Evolutionary conservation across 2,113 vertebrate species (phyloP), one percentile per base, ranked within the genome.

Genomic region (Percopsis transmontana): DNA sequence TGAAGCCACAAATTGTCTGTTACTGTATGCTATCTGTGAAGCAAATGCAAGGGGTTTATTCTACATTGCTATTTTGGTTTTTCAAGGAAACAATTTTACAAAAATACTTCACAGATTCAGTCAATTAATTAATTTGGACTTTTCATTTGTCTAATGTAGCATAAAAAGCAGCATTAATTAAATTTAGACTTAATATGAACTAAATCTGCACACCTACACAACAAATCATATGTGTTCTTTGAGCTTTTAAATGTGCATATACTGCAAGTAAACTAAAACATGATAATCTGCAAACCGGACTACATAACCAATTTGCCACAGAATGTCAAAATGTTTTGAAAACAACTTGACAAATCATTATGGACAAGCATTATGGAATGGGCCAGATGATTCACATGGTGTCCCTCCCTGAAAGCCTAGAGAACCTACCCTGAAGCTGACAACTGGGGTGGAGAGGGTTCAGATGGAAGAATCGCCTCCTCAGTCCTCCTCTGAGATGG

Each of bases 351-450:
- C 65, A 82, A 70, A 66, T 74, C 82, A 54, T 77, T 67, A 88
- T 72, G 80, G 80, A 21, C 83, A 90, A 88, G 85, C 86, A 73
- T 81, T 79, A 87, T 81, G 82, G 62, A 48, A 67, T 76, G 68
- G 71, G 69, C 80, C 81, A 81, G 79, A 90, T 89, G 84, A 81
- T 53, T 83, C 47, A 76, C 81, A 86, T 83, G 75, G 62, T 61
- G 65, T 87, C 74, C 77, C 71, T 84, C 60, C 71, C 78, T 85
- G 66, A 58, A 87, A 87, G 83, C 80, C 85, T 86, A 77, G 1
- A 72, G 82, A 89, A 97, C 97, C 96, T 96, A 98, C 97, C 97
- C 96, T 91, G 96, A 95, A 94, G 95, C 76, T 82, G 96, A 94
- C 92, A 96, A 93, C 77, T 95, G 95, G 84, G 95, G 92, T 85